Conservation (phyloP, 2,888 invertebrate genomes). For the Capitulum mitella region DNA sequence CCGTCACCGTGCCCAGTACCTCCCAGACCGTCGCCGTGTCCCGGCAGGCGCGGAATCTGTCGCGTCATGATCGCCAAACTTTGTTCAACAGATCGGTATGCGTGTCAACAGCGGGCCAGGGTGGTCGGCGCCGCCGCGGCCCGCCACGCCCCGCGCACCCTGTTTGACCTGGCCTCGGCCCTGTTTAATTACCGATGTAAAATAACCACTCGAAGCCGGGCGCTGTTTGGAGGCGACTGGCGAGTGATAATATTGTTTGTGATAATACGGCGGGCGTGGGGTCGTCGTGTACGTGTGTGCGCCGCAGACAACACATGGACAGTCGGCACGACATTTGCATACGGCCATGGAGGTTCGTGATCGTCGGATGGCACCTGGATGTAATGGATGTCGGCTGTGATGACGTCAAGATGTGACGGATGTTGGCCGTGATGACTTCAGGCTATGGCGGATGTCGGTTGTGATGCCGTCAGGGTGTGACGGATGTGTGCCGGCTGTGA, state of each 20-base stretch:
- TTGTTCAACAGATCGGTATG: background rate
- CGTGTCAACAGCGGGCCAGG: background rate
- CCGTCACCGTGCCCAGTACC: background rate
- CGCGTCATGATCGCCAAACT: background rate
- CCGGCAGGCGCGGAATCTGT: background rate
- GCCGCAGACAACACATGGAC: background rate
- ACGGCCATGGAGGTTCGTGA: background rate
- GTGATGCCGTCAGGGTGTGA: no score
- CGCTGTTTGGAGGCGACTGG: background rate
- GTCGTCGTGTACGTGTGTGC: background rate
- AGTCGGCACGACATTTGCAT: background rate
- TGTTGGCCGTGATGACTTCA: no score
- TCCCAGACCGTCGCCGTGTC: background rate
- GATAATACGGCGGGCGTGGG: background rate
- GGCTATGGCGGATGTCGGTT: no score
- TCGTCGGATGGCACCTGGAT: no score
- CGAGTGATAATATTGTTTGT: slow-evolving; percentile 4
- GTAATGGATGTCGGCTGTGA: no score
- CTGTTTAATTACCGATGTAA: slow-evolving; percentile 8
- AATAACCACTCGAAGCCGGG: background rate
- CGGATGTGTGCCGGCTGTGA: no score
- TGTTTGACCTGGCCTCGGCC: background rate
- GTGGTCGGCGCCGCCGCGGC: background rate
- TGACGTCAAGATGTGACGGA: no score
- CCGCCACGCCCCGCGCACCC: background rate